These are phyloP conservation scores for Synergus itoensis DNA, from an alignment of 2,888 invertebrate genomes.

Conservation along the genomic window DNA sequence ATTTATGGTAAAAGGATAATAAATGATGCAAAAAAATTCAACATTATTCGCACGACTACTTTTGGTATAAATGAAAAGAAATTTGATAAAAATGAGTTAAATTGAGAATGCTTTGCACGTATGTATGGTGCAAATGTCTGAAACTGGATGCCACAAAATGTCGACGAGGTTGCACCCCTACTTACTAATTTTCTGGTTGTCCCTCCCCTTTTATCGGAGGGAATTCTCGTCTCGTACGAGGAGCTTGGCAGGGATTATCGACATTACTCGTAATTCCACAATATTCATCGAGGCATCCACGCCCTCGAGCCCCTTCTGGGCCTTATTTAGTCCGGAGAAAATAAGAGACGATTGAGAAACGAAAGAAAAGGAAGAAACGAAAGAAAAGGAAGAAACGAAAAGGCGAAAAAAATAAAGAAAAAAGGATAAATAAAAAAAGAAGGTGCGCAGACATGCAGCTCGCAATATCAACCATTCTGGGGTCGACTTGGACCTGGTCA, in stretches of 20 bases:
- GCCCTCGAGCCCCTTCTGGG: conserved; percentile 54
- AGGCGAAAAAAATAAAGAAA: neutral
- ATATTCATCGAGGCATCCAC: conserved; percentile 55
- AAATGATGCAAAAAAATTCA: too few relatives aligned
- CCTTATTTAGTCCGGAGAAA: conserved; percentile 48
- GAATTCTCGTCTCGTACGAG: neutral
- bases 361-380: conserved; percentile 26
- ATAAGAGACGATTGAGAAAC: neutral
- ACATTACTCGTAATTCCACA: conserved; percentile 53
- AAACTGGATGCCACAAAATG: conserved; percentile 15
- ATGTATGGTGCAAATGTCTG: neutral
- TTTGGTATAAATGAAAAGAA: neutral
- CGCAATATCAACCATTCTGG: conserved; percentile 45
- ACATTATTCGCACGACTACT: neutral
- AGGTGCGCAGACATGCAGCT: conserved; percentile 42
- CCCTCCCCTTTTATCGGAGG: conserved; percentile 11
- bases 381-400: neutral
- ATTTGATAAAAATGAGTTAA: neutral
- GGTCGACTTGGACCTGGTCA: conserved; percentile 11
- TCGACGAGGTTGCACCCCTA: neutral
- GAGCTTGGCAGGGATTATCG: conserved; percentile 46
- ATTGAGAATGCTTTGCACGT: neutral
- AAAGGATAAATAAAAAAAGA: conserved; percentile 17
- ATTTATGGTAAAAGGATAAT: too few relatives aligned
- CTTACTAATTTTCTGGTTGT: neutral